These are phyloP conservation scores for Crossoptilon crossoptilon DNA, from an alignment of 2,797 vertebrate genomes.

Conservation along the genomic window DNA sequence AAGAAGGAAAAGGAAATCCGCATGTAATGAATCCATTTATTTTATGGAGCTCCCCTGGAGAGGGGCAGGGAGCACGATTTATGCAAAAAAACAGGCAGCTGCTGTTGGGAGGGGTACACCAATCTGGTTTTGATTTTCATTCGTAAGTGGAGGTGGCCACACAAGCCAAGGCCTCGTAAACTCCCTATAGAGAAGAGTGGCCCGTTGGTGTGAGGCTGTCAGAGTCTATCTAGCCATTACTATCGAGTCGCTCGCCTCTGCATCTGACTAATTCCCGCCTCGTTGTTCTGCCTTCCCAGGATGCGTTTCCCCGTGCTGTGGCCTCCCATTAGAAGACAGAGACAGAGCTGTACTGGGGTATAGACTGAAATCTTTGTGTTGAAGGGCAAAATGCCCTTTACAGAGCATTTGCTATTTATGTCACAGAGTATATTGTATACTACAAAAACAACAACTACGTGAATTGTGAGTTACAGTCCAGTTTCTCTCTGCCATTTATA, in stretches of 20 bases:
- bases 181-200: slow-evolving; percentile 66
- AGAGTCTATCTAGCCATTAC: slow-evolving; percentile 68
- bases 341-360: neutral
- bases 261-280: neutral
- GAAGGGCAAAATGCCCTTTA: slow-evolving; percentile 35
- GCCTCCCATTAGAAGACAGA: slow-evolving; percentile 47
- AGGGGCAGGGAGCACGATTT: slow-evolving; percentile 55
- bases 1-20: slow-evolving; percentile 78
- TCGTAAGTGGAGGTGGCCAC: slow-evolving; percentile 73
- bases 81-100: slow-evolving; percentile 62
- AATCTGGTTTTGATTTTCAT: slow-evolving; percentile 79
- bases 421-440: neutral
- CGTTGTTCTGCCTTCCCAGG: slow-evolving; percentile 26
- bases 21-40: slow-evolving; percentile 79
- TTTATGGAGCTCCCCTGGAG: slow-evolving; percentile 74
- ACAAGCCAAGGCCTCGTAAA: slow-evolving; percentile 71
- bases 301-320: slow-evolving; percentile 3
- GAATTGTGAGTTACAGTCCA: neutral
- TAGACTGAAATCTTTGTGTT: neutral
- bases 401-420: neutral
- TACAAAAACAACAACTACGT: neutral
- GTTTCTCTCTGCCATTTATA: neutral
- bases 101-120: slow-evolving; percentile 63
- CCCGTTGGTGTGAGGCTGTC: slow-evolving; percentile 72
- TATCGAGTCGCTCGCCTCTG: neutral